Percentiles rank a stretch among this genome's conserved stretches.
These are phyloP conservation scores for Camarhynchus parvulus DNA, from an alignment of 2,113 vertebrate species.

Conservation along the genomic window DNA sequence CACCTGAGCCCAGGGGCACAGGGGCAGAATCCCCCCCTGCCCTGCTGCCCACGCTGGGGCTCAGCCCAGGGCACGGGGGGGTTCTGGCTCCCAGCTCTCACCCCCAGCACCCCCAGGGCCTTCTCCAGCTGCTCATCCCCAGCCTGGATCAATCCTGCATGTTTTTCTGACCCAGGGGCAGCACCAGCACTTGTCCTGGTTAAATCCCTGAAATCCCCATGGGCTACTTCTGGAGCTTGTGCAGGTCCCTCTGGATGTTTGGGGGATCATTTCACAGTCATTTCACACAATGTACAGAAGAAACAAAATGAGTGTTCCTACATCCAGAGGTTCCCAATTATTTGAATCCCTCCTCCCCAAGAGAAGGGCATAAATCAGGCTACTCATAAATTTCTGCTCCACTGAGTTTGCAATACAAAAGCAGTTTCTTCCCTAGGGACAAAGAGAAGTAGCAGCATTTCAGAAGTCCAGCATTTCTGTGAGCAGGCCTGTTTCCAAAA, in stretches of 20 bases:
- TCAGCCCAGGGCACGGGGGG: not conserved
- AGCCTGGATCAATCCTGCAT: fast-evolving
- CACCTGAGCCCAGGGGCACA: not conserved
- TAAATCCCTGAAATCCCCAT: not conserved
- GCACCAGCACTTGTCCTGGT: not conserved
- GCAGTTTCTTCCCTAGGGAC: not conserved
- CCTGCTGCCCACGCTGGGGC: not conserved
- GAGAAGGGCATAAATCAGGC: not conserved
- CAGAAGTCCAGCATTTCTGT: not conserved
- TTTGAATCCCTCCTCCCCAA: not conserved
- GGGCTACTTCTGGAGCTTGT: not conserved
- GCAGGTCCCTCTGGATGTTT: not conserved
- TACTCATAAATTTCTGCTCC: not conserved
- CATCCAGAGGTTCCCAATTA: not conserved
- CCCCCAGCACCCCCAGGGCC: not conserved
- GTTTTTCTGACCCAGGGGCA: fast-evolving
- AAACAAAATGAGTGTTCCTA: not conserved
- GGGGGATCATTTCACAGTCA: not conserved
- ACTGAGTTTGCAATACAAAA: not conserved
- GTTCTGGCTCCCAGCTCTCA: not conserved
- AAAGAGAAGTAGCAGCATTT: not conserved
- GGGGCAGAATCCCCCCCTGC: not conserved
- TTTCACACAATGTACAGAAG: not conserved
- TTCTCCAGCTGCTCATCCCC: not conserved
- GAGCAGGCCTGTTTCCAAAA: not conserved